Evolutionary conservation across 2,113 vertebrate genomes (phyloP).

Genomic region (Eulemur macaco): DNA sequence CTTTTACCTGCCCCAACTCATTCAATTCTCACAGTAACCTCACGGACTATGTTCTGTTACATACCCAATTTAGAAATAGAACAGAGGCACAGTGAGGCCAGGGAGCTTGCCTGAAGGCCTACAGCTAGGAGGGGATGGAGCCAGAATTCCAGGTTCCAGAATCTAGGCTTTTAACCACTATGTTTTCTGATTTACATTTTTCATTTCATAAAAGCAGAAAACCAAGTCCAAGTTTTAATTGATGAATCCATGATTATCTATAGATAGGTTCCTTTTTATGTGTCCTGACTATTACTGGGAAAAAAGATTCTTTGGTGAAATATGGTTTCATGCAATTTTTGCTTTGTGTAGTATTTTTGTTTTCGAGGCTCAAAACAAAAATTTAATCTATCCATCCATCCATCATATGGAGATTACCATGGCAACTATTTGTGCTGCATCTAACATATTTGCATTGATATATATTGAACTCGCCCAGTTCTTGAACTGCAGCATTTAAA

Average conservation of each 20-base stretch:
- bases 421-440: constrained; percentile 34
- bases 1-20: not conserved
- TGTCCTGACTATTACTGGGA: not conserved
- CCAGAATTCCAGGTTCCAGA: not conserved
- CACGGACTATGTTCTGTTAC: not conserved
- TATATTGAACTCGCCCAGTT: constrained; percentile 44
- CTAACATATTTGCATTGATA: constrained; percentile 51
- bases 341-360: constrained; percentile 38
- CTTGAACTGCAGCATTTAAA: constrained; percentile 58
- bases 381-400: constrained; percentile 51
- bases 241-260: not conserved
- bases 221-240: not conserved
- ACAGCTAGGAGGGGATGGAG: not conserved
- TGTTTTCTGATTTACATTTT: not conserved
- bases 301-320: constrained; percentile 9
- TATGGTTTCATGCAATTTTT: constrained; percentile 45
- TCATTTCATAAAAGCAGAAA: constrained; percentile 31
- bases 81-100: not conserved
- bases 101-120: not conserved
- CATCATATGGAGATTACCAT: constrained; percentile 56
- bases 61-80: not conserved
- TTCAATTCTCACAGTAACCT: not conserved
- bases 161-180: not conserved
- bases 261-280: not conserved
- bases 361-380: constrained; percentile 62